Evolutionary conservation across 1,140 invertebrate species (phyloP).

Genomic region (Galendromus occidentalis): DNA sequence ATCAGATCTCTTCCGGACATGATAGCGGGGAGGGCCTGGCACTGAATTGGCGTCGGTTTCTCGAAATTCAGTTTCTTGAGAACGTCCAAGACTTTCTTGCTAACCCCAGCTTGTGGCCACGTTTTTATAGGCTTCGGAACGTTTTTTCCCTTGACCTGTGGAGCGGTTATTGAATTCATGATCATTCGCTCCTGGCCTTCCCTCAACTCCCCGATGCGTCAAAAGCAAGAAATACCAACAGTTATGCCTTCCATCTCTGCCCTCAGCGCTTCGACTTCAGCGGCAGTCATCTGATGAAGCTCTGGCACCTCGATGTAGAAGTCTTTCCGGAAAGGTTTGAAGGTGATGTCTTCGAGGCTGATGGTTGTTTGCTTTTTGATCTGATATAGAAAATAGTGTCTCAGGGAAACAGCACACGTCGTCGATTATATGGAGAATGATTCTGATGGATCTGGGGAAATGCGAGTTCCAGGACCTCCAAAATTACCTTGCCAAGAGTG

Average conservation of each 20-base stretch:
- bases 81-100: slow-evolving; percentile 82
- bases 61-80: slow-evolving; percentile 75
- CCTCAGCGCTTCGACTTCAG: slow-evolving; percentile 37
- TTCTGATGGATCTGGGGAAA: neutral
- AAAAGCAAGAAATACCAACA: neutral
- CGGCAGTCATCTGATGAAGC: slow-evolving; percentile 65
- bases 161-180: no score
- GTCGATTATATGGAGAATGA: slow-evolving; percentile 32
- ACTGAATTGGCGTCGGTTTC: slow-evolving; percentile 95
- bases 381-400: slow-evolving; percentile 44
- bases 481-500: slow-evolving; percentile 9
- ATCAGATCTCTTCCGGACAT: slow-evolving; percentile 92
- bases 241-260: slow-evolving; percentile 38
- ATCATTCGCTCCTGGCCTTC: no score
- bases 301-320: slow-evolving; percentile 91
- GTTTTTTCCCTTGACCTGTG: slow-evolving; percentile 43
- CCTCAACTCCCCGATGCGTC: no score
- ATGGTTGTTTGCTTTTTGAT: slow-evolving; percentile 61
- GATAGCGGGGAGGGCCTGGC: slow-evolving; percentile 93
- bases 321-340: slow-evolving; percentile 73
- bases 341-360: slow-evolving; percentile 44
- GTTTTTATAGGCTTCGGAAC: slow-evolving; percentile 86
- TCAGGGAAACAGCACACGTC: slow-evolving; percentile 78
- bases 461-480: neutral
- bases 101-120: slow-evolving; percentile 97